Base-by-base conservation (phyloP, 2,797 vertebrate genomes). In the Enteromius thamalakanensis region DNA sequence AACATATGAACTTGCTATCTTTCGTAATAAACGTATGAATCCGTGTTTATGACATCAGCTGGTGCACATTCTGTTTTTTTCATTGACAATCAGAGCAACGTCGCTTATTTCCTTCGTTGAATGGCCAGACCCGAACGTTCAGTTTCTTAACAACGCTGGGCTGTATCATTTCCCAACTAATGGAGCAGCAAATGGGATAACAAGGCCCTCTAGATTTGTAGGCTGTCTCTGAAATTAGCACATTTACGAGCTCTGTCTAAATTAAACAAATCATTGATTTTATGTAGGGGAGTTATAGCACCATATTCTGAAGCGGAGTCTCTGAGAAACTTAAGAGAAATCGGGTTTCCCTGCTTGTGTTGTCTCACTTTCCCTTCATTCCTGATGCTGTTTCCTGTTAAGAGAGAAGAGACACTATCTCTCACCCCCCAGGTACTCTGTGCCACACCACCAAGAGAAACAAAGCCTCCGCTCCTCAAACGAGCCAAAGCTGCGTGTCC, bases 201-300 rank as follows among this genome's bases (percentile, higher is more conserved):
- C 94, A 95, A 95, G 94, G 91, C 90, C 90, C 91, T 93, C 87
- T 93, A 85, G 93, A 94, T 95, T 94, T 94, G 93, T 94, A 92
- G 92, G 91, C 89, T 91, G 89, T 91, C 93, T 92, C 91, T 93
- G 91, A 91, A 95, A 95, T 95, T 94, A 95, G 93, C 93, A 90
- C 91, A 90, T 91, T 93, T 91, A 91, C 90, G 91, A 92, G 92
- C 93, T 91, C 92, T 92, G 90, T 94, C 93, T 93, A 93, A 94
- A 95, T 94, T 94, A 95, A 95, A 95, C 94, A 95, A 94, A 91
- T 93, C 94, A 95, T 95, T 95, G 94, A 94, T 94, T 95, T 95
- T 95, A 95, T 95, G 93, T 91, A 84, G 89, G 93, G 88, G 91
- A 93, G 93, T 93, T 95, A 93, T 92, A 92, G 92, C 92, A 89